Base-by-base conservation (phyloP, 2,113 vertebrate genomes). In the Callocephalon fimbriatum region DNA sequence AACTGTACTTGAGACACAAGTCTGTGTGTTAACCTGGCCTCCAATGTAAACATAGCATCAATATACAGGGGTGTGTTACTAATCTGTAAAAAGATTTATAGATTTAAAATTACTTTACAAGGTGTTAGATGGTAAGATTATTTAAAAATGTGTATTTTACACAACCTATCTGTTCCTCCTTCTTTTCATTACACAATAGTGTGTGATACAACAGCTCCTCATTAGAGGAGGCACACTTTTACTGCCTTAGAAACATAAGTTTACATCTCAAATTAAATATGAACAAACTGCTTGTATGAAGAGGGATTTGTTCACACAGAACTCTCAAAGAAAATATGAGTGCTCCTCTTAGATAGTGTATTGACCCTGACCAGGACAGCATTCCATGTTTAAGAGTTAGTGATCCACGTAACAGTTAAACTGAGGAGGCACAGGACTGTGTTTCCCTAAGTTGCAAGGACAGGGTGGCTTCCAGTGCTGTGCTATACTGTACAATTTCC, bases 31-130 rank as follows among this genome's bases (percentile, higher is more conserved):
- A 80, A 50, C 12, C 22, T 19, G 56, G 29, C 13, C 15, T 66
- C 32, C 66, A 56, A 50, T 10, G 14, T 45, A 76, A 85, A 74
- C 22, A 42, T 12, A 66, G 6, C n/a, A 51, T 53, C 45, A 74
- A 44, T 11, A 80, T 23, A 81, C 11, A 83, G 38, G 35, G 7
- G 25, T 9, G 13, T 9, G 2, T 26, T 73, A 37, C 25, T 79
- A 37, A 68, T 40, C 31, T 80, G 26, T 40, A 83, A 66, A 54
- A 88, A 61, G 45, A 6, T 66, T 73, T 85, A 86, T 88, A 78
- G 45, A 85, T 74, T 73, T 77, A 76, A 95, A 84, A 84, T 63
- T 44, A 62, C 31, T 89, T 97, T 50, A 91, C 32, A 53, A 80
- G 27, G 7, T 89, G 27, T 51, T 47, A 76, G 59, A 81, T 2